A percentile compares a stretch with the other conserved stretches of the same genome.
These are phyloP conservation scores for Imbricaverruca yamaguchii DNA, from an alignment of 2,888 invertebrate genomes.

Conservation along the genomic window DNA sequence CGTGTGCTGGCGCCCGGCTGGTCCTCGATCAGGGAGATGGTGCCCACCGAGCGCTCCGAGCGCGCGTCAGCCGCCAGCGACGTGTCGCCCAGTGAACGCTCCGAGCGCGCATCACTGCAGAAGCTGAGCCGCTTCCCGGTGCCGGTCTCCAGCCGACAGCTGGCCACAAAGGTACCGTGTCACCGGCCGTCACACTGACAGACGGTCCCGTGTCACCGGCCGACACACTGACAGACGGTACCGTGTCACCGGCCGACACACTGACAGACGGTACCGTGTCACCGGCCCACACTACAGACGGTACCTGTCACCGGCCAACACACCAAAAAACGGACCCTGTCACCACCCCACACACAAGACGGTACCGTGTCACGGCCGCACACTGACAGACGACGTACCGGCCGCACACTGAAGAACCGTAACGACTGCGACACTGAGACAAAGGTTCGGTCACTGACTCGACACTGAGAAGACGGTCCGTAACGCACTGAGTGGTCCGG, in stretches of 20 bases:
- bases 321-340: too few species aligned
- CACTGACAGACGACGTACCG: too few species aligned
- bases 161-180: background rate
- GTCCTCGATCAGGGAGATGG: constrained; percentile 57
- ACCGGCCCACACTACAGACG: background rate
- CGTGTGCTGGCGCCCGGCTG: constrained; percentile 62
- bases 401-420: too few species aligned
- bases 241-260: too few species aligned
- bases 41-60: constrained; percentile 58
- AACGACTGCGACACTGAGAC: too few species aligned
- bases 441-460: too few species aligned
- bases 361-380: too few species aligned
- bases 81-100: background rate
- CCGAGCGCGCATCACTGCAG: constrained; percentile 13
- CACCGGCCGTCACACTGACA: background rate
- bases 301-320: background rate
- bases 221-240: too few species aligned
- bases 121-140: background rate
- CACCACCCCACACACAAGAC: too few species aligned
- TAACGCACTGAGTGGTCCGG: too few species aligned
- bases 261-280: too few species aligned
- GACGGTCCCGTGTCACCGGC: background rate
- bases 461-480: too few species aligned
- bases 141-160: constrained; percentile 5
- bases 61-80: constrained; percentile 50